Base-by-base conservation (phyloP, 1,140 invertebrate species). In the Brachionus sp. region DNA sequence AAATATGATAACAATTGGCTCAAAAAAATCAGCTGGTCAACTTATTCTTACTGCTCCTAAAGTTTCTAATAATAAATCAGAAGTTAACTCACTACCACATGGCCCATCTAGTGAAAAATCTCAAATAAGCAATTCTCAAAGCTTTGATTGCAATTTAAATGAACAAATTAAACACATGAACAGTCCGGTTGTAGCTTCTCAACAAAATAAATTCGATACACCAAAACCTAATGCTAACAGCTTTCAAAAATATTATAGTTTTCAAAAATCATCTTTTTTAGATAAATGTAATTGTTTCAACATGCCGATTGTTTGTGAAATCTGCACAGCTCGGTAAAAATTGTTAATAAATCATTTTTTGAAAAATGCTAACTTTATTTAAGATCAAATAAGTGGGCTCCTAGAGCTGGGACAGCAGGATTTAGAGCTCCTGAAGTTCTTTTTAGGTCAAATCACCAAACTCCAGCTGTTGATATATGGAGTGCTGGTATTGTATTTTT, bases 361-460 rank as follows among this genome's bases (percentile, higher is more conserved):
- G 12, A 37, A 29, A 44, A 75, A 39, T 53, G 9, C 46, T 19
- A 13, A 46, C 23, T 10, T 29, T 0, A 12, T 3, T 16, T 77
- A 68, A 90, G 91, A 80, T 86, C 90, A 25, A 90, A 92, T 77
- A 89, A 91, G 29, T 84, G 86, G 83, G 94, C 94, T 2, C 92
- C 93, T 9, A 89, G 95, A 85, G 94, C 94, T 46, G 95, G 95
- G 33, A 96, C 95, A n/a, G 93, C 94, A 25, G 95, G 94, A 3
- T 96, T 94, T 87, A 90, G 95, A 50, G 93, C 95, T 77, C 95
- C 95, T 0, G 95, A 97, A 90, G 94, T 96, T 68, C 88, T 95
- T 39, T 89, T 95, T 33, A 94, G 94, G 86, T 92, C 92, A 88
- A 89, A 90, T 10, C 88, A 92, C 75, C 94, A 95, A 90, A 92